These are phyloP conservation scores for Sinodicranocentrus sp. DNA, from an alignment of 2,888 invertebrate genomes.

Conservation along the genomic window DNA sequence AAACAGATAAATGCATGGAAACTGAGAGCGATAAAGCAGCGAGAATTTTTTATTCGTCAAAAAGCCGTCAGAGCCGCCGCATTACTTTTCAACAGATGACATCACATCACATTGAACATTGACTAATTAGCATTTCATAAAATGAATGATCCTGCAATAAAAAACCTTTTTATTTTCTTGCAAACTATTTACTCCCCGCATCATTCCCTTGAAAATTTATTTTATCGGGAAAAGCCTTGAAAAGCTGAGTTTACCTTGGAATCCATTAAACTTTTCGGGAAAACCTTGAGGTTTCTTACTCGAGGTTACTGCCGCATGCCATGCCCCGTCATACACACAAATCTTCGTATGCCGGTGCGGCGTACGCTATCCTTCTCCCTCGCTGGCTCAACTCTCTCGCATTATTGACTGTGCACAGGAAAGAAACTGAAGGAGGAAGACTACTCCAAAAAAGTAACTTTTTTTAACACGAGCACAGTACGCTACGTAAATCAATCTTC, in stretches of 20 bases:
- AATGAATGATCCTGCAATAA: too few relatives aligned
- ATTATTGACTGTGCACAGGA: not conserved
- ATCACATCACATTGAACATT: too few relatives aligned
- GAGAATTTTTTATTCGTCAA: too few relatives aligned
- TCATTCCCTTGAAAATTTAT: conserved; percentile 37
- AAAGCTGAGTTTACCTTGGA: conserved; percentile 42
- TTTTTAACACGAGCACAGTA: too few relatives aligned
- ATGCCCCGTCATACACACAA: conserved; percentile 10
- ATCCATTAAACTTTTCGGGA: conserved; percentile 60
- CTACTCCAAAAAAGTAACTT: not conserved
- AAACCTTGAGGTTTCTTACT: conserved; percentile 61
- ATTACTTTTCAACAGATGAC: too few relatives aligned
- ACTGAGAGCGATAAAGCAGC: conserved; percentile 12
- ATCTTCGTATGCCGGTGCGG: not conserved
- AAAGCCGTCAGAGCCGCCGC: too few relatives aligned
- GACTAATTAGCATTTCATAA: too few relatives aligned
- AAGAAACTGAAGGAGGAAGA: conserved; percentile 22
- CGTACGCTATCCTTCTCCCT: not conserved
- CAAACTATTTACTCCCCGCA: too few relatives aligned
- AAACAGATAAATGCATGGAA: conserved; percentile 22
- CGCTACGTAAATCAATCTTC: too few relatives aligned
- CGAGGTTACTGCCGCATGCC: conserved; percentile 67
- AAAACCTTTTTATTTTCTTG: too few relatives aligned
- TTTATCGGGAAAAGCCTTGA: conserved; percentile 66
- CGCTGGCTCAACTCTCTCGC: not conserved